Evolutionary conservation across 2,113 vertebrate genomes (phyloP).

Genomic region (Egretta garzetta): DNA sequence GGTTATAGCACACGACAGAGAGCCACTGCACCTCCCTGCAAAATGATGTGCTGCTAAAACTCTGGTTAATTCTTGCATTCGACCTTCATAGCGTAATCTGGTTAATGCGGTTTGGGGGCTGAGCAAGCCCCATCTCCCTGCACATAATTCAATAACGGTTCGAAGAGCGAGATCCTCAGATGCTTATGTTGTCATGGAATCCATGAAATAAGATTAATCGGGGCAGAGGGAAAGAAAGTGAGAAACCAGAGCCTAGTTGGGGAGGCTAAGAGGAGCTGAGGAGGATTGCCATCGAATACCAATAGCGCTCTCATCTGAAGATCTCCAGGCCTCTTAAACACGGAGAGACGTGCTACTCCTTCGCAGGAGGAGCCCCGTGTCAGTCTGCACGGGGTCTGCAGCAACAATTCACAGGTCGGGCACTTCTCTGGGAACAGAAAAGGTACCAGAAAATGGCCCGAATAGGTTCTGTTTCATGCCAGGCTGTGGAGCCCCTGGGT

Average conservation of each 20-base stretch:
- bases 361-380: not conserved
- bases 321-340: not conserved
- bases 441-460: not conserved
- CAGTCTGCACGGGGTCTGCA: not conserved
- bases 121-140: not conserved
- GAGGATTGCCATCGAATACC: not conserved
- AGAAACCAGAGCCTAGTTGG: not conserved
- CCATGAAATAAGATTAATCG: conserved; percentile 4
- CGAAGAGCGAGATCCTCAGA: not conserved
- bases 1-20: accelerated
- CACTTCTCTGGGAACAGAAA: not conserved
- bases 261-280: not conserved
- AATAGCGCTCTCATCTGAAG: not conserved
- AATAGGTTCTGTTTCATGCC: accelerated
- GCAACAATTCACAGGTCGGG: not conserved
- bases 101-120: not conserved
- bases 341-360: accelerated
- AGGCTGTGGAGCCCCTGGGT: not conserved
- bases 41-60: not conserved
- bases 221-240: not conserved
- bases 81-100: not conserved
- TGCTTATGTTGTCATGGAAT: conserved; percentile 33
- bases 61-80: not conserved
- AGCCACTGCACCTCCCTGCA: not conserved
- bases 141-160: not conserved